Evolutionary conservation across 2,113 vertebrate species (phyloP).

Genomic region (Microcebus lehilahytsara): DNA sequence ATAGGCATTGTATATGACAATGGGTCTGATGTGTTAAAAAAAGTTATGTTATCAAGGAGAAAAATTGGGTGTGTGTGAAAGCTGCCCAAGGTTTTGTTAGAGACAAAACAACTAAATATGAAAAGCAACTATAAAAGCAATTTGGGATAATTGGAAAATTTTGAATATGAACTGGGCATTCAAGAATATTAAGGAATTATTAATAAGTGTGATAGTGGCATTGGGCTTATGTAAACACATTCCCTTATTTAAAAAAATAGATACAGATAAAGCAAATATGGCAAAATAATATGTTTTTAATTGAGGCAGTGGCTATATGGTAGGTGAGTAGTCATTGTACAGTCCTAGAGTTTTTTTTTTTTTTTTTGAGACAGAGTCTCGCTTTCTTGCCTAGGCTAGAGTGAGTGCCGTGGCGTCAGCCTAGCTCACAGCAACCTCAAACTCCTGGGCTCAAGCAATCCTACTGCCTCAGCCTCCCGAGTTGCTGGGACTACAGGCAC

Average conservation of each 20-base stretch:
- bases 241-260: neutral
- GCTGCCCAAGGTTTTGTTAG: neutral
- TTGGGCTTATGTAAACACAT: neutral
- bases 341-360: neutral
- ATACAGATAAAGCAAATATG: neutral
- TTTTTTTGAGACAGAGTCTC: no score
- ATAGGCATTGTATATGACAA: neutral
- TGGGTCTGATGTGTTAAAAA: neutral
- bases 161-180: neutral
- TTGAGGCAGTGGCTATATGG: neutral
- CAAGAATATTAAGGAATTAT: neutral
- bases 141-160: neutral
- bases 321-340: neutral
- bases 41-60: neutral
- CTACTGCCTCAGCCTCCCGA: no score
- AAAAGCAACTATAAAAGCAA: neutral
- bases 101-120: neutral
- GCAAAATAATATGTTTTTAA: neutral
- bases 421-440: no score
- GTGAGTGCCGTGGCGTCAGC: no score
- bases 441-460: no score
- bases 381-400: no score
- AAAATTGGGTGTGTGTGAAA: neutral
- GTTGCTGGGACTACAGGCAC: no score
- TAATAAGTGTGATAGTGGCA: neutral